Conservation (phyloP, 2,113 vertebrate genomes). For the Ctenodactylus gundi region DNA sequence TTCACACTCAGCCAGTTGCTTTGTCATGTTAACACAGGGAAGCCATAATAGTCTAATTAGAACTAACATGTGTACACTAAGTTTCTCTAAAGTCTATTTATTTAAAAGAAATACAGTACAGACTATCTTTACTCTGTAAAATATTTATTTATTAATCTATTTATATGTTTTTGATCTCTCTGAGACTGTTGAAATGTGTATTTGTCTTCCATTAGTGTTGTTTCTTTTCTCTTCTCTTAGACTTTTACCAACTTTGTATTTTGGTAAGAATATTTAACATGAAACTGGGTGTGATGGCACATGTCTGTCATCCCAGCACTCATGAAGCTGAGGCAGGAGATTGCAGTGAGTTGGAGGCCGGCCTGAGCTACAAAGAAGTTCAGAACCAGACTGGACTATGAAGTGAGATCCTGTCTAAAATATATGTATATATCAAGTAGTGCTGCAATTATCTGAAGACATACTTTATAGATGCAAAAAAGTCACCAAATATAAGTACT, state of each 20-base stretch:
- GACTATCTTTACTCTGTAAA: not conserved
- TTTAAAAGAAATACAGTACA: not conserved
- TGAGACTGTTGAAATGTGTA: too few species aligned
- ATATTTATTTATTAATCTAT: not conserved
- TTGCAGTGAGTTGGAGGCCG: too few species aligned
- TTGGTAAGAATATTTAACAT: too few species aligned
- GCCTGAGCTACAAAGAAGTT: too few species aligned
- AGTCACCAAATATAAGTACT: not conserved
- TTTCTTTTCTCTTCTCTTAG: not conserved
- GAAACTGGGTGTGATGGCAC: too few species aligned
- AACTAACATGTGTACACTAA: not conserved
- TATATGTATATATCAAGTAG: too few species aligned
- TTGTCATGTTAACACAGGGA: not conserved
- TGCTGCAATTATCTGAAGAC: not conserved
- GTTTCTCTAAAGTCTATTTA: not conserved
- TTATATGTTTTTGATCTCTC: not conserved
- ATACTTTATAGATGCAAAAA: not conserved
- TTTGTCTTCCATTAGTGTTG: not conserved
- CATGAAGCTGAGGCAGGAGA: too few species aligned
- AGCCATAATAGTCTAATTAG: not conserved
- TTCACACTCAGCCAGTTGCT: not conserved
- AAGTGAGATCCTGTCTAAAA: too few species aligned
- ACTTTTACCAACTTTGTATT: too few species aligned
- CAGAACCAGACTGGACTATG: too few species aligned
- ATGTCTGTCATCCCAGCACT: too few species aligned